Percentiles rank a stretch among this genome's conserved stretches.
phyloP scores from a whole-genome alignment of 2,113 vertebrate genomes.

The Vidua macroura region DNA sequence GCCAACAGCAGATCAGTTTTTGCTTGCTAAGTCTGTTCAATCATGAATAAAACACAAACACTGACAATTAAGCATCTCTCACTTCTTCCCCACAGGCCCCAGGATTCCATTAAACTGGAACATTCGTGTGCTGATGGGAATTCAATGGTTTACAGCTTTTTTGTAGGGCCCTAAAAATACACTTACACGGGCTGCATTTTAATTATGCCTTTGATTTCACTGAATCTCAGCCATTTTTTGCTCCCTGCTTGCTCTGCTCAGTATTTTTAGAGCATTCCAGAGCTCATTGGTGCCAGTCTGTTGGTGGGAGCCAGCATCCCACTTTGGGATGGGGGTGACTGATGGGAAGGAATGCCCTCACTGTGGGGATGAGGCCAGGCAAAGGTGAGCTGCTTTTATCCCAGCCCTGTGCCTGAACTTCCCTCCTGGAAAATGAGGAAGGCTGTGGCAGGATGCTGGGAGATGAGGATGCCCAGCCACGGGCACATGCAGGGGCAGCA shows the following conservation, averaged over 20 bases:
- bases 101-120: conserved; percentile 49
- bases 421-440: not conserved
- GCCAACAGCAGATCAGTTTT: not conserved
- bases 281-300: not conserved
- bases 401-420: not conserved
- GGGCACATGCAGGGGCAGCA: not conserved
- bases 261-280: conserved; percentile 7
- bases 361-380: not conserved
- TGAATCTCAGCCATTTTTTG: conserved; percentile 6
- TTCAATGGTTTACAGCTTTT: conserved; percentile 5
- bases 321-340: not conserved
- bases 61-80: conserved; percentile 41
- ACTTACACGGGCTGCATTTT: not conserved
- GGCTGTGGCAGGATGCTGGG: not conserved
- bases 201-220: conserved; percentile 24
- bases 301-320: not conserved
- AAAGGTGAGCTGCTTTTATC: fast-evolving
- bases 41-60: conserved; percentile 46
- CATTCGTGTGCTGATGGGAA: conserved; percentile 32
- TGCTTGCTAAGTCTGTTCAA: not conserved
- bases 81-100: conserved; percentile 31
- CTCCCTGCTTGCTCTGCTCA: not conserved
- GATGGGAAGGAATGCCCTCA: fast-evolving
- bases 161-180: conserved; percentile 58
- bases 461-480: fast-evolving